phyloP scores from a whole-genome alignment of 1,140 invertebrate species.

The Globodera rostochiensis region DNA sequence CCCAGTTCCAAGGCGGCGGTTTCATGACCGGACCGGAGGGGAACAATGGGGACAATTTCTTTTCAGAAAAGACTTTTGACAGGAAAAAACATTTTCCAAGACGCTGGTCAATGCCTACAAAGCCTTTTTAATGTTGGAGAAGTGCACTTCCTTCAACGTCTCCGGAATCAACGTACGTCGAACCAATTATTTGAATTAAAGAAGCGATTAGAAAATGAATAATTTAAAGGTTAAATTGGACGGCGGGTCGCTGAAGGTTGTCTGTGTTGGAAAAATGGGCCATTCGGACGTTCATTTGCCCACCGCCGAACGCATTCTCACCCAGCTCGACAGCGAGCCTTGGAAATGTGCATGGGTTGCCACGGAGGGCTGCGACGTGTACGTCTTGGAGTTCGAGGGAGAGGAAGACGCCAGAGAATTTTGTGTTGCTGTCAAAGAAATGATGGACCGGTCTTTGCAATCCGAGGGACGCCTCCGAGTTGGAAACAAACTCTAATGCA shows the following conservation, averaged over 20 bases:
- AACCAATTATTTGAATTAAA: too few species aligned
- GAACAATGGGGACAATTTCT: too few species aligned
- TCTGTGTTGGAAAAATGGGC: neutral
- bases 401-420: neutral
- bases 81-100: neutral
- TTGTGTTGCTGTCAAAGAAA: neutral
- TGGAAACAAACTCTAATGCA: too few species aligned
- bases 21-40: too few species aligned
- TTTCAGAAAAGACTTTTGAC: too few species aligned
- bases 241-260: neutral
- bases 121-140: neutral
- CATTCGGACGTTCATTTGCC: neutral
- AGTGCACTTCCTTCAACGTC: neutral
- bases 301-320: neutral
- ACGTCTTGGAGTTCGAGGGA: neutral
- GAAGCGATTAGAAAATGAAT: too few species aligned
- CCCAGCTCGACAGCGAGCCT: neutral
- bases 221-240: neutral
- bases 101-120: neutral
- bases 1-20: too few species aligned
- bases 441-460: neutral
- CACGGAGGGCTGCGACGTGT: neutral
- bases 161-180: neutral
- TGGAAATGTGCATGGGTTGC: neutral
- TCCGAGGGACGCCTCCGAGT: too few species aligned